Evolutionary conservation across 2,888 invertebrate genomes (phyloP).

Genomic region (Tetramorium bicarinatum): DNA sequence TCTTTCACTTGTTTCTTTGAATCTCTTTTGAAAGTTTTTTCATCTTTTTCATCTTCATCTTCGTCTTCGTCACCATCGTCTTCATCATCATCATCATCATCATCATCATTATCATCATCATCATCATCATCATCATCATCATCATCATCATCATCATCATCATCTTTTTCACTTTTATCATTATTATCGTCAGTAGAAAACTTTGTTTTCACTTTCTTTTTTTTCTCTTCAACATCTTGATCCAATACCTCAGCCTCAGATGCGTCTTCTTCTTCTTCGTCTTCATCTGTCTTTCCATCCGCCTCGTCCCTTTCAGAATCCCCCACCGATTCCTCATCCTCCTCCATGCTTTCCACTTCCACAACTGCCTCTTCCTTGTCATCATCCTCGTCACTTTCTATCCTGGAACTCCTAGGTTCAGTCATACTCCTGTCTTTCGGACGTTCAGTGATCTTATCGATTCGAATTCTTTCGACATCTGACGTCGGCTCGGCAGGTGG

Average conservation of each 20-base stretch:
- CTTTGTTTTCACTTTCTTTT: conserved; percentile 63
- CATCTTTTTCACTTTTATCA: conserved; percentile 45
- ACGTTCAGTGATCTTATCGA: conserved; percentile 31
- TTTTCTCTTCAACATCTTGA: conserved; percentile 74
- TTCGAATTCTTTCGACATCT: conserved; percentile 17
- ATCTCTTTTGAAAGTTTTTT: conserved; percentile 70
- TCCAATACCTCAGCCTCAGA: conserved; percentile 78
- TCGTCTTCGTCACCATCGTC: conserved; percentile 76
- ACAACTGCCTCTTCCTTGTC: conserved; percentile 58
- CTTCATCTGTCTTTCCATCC: conserved; percentile 15
- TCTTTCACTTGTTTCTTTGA: conserved; percentile 49
- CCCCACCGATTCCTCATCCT: conserved; percentile 46
- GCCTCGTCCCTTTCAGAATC: conserved; percentile 6
- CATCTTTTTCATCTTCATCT: conserved; percentile 61
- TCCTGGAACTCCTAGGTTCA: background rate
- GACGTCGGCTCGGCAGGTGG: conserved; percentile 78
- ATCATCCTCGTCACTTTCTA: conserved; percentile 41
- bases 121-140: no score
- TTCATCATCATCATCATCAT: conserved; percentile 66
- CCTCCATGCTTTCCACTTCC: conserved; percentile 46
- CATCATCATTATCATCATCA: conserved; percentile 80
- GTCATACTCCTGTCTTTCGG: conserved; percentile 32
- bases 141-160: conserved; percentile 74
- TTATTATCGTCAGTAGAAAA: conserved; percentile 50
- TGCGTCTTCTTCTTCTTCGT: conserved; percentile 14